Percentiles rank a stretch among this genome's conserved stretches.
phyloP scores from a whole-genome alignment of 2,888 invertebrate genomes.

The Caradrina kadenii region DNA sequence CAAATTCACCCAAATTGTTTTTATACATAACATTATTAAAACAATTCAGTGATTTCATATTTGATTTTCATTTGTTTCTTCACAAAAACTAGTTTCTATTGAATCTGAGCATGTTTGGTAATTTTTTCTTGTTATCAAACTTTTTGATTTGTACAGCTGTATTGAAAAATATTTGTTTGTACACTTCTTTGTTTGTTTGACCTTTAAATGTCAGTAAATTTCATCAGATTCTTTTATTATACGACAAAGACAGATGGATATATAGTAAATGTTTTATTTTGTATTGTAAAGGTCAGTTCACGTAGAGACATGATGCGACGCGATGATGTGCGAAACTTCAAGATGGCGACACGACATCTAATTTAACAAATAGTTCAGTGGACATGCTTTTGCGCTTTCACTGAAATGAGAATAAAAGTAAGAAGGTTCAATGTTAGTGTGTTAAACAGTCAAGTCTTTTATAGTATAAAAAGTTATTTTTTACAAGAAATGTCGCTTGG shows the following conservation, averaged over 20 bases:
- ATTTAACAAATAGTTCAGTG: too few relatives aligned
- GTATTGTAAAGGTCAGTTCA: background rate
- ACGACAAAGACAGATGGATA: background rate
- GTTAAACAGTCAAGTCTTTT: too few relatives aligned
- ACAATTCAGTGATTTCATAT: background rate
- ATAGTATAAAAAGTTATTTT: too few relatives aligned
- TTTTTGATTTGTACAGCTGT: constrained; percentile 6
- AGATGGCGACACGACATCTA: too few relatives aligned
- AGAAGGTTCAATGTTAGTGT: too few relatives aligned
- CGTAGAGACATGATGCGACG: background rate
- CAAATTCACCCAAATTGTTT: too few relatives aligned
- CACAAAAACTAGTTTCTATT: constrained; percentile 25
- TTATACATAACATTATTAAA: too few relatives aligned
- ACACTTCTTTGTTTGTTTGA: constrained; percentile 3
- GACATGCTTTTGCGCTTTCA: too few relatives aligned
- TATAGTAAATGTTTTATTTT: background rate
- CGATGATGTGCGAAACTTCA: background rate
- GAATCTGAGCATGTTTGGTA: background rate
- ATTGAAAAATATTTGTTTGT: constrained; percentile 22
- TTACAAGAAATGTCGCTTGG: too few relatives aligned
- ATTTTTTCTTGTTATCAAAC: constrained; percentile 24
- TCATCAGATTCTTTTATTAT: background rate
- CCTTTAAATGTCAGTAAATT: background rate
- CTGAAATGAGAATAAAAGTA: too few relatives aligned
- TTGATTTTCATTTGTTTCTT: constrained; percentile 18